Evolutionary conservation across 92 coral and sea anemone genomes (phyloP), one percentile per base, ranked within the genome.

Genomic region (Actinostola sp.): DNA sequence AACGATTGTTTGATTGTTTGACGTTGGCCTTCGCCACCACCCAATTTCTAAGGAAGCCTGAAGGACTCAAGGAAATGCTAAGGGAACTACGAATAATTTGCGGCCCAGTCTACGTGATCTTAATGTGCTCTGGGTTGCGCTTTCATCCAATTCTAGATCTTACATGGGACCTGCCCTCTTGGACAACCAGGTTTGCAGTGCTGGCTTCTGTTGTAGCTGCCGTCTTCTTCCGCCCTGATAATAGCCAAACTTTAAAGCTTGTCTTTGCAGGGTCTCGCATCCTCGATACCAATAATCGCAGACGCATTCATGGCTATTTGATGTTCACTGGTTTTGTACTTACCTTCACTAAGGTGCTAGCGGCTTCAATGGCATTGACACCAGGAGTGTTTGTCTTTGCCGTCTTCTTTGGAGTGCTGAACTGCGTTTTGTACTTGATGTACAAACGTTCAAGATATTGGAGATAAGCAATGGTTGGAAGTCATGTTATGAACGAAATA

Each of bases 161-260:
- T 8, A 36, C 42, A 36, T 39, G n/a, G 32, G 2, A 29, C 30
- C 35, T 41, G 29, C 56, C 57, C 9, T 17, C 24, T 41, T 73
- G 20, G 51, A 48, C 29, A 32, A 20, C 16, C 7, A 21, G 0
- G 15, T 39, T 57, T 10, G 61, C 81, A 9, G 73, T 46, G 17
- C n/a, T 50, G 23, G 50, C 63, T 58, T 35, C 73, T 45, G 29
- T 53, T 28, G 63, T 49, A 9, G 81, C 81, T 36, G 81, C 81
- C 73, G 38, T 76, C 52, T 76, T 76, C 44, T 35, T 74, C 32
- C 80, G 80, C 21, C 80, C 80, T 19, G 80, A 74, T 70, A 74
- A 74, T 70, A 6, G 24, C n/a, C 70, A 74, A 74, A 36, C 50
- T 14, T 23, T 74, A 42, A 33, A 19, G 9, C 25, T 75, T 62